phyloP scores from a whole-genome alignment of 2,113 vertebrate species.

The Leptobrachium ailaonicum region DNA sequence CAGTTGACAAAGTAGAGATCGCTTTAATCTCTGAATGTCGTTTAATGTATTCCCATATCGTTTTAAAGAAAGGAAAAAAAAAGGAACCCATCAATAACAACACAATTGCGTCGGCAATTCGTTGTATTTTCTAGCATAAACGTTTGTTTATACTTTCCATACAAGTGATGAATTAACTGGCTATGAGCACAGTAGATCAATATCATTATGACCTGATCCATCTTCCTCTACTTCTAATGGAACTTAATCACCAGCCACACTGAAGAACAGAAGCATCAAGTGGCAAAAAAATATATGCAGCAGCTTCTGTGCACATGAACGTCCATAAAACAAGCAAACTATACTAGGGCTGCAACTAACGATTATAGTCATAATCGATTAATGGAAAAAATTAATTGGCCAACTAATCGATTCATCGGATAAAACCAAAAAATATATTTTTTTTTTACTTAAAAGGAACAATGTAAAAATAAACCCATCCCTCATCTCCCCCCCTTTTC shows the following conservation, averaged over 20 bases:
- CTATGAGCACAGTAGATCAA: conserved; percentile 30
- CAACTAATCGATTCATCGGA: too few relatives aligned
- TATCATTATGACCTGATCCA: conserved; percentile 39
- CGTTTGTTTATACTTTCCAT: conserved; percentile 40
- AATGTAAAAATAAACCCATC: too few relatives aligned
- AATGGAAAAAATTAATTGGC: too few relatives aligned
- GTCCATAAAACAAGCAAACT: too few relatives aligned
- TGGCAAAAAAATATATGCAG: neutral
- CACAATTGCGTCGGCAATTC: conserved; percentile 33
- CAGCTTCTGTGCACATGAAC: neutral
- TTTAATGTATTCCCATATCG: conserved; percentile 16
- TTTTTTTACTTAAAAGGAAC: too few relatives aligned
- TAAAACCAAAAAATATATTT: too few relatives aligned
- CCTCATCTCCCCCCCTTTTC: too few relatives aligned
- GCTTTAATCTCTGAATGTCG: conserved; percentile 22
- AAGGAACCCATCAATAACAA: conserved; percentile 28
- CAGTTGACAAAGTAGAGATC: conserved; percentile 12
- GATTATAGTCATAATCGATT: too few relatives aligned
- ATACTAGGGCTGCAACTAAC: too few relatives aligned
- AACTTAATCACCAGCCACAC: conserved; percentile 14
- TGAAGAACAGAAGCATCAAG: neutral
- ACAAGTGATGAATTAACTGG: conserved; percentile 38
- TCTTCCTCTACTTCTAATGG: conserved; percentile 33
- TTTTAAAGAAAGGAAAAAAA: conserved; percentile 2
- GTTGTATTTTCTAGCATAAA: conserved; percentile 27